Percentiles rank a stretch among this genome's conserved stretches.
phyloP scores from a whole-genome alignment of 2,888 invertebrate species.

The Oscheius onirici region DNA sequence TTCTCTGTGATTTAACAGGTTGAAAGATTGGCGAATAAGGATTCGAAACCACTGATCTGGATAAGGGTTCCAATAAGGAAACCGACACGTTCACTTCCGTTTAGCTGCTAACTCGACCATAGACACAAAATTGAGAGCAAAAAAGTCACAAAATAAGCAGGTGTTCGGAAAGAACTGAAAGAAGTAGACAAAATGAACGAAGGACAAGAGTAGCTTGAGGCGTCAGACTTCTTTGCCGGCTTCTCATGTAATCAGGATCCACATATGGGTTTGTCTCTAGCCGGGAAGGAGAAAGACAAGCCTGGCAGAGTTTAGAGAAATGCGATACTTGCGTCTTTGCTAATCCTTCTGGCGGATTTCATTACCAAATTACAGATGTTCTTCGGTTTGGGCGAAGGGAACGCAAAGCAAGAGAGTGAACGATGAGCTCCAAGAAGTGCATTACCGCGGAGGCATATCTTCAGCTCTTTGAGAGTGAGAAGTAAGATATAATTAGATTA shows the following conservation, averaged over 20 bases:
- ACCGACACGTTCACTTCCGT: too few relatives aligned
- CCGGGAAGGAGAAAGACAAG: neutral
- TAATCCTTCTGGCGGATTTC: slow-evolving; percentile 11
- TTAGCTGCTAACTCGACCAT: too few relatives aligned
- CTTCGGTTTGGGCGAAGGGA: neutral
- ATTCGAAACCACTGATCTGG: too few relatives aligned
- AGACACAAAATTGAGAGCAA: neutral
- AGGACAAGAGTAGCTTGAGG: neutral
- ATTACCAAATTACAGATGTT: slow-evolving; percentile 12
- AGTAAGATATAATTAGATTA: slow-evolving; percentile 19
- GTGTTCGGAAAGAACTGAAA: neutral
- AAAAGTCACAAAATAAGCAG: neutral
- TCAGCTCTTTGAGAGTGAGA: neutral
- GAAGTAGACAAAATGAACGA: neutral
- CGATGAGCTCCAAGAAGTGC: slow-evolving; percentile 25
- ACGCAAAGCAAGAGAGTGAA: slow-evolving; percentile 9
- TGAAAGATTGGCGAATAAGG: too few relatives aligned
- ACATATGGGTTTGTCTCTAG: slow-evolving; percentile 4
- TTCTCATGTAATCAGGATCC: slow-evolving; percentile 15
- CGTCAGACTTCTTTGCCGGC: neutral
- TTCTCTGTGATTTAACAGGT: too few relatives aligned
- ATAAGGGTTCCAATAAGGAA: too few relatives aligned
- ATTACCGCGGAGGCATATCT: slow-evolving; percentile 25
- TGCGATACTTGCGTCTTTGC: slow-evolving; percentile 12
- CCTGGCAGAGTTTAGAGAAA: neutral